Base-by-base conservation (phyloP, 2,888 invertebrate species). In the Rhagonycha lutea region DNA sequence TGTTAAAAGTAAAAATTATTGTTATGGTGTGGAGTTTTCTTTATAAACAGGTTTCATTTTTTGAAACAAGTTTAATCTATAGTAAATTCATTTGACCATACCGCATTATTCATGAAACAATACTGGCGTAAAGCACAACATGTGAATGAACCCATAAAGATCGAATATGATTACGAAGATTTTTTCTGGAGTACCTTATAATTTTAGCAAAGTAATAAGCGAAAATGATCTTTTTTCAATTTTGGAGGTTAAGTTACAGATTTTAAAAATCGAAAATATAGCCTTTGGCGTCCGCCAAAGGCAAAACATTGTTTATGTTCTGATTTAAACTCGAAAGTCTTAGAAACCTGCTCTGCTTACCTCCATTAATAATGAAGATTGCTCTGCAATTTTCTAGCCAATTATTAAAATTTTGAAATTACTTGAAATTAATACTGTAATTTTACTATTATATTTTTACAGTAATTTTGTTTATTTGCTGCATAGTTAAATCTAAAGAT, bases 91-190 rank as follows among this genome's bases (percentile, higher is more conserved):
- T 65, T 65, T 24, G 26, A 65, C 63, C 63, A 65, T 65, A 65
- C 24, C 60, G 29, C 72, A 63, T 77, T 77, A 74, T 77, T 77
- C 74, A 74, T 70, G 70, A 72, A 67, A 71, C 69, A 70, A 73
- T 70, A 60, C 61, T 47, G 61, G 68, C 71, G 69, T 72, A 72
- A 72, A 69, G 73, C 65, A 32, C 72, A 76, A 79, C 73, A 79
- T 80, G 83, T 83, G 81, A 83, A 83, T 80, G 83, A 83, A 83
- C 83, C 80, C 81, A 80, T 83, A 81, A 81, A 80, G 81, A 79
- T 80, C 74, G 79, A 69, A 79, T 79, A 74, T 79, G 79, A 79
- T 77, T 76, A 78, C 76, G 78, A 74, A 69, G 76, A 77, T 69
- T 73, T 78, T 73, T 75, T 75, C 71, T 71, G 65, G 68, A 47